Percentiles rank a stretch among this genome's conserved stretches.
phyloP scores from a whole-genome alignment of 2,888 invertebrate genomes.

The Lasioglossum lativentre region DNA sequence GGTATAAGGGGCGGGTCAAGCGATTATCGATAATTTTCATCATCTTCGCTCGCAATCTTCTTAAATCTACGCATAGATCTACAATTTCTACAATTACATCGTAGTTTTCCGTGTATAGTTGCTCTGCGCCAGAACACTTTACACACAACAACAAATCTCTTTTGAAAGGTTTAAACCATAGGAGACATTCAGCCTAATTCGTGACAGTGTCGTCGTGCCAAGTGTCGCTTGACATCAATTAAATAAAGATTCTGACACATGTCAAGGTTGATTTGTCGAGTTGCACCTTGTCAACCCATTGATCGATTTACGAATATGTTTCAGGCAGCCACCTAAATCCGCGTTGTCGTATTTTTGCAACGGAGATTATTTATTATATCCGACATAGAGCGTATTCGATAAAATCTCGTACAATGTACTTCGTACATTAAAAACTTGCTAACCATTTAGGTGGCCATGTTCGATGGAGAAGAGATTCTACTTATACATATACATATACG shows the following conservation, averaged over 20 bases:
- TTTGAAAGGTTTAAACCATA: constrained; percentile 26
- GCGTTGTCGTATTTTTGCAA: neutral
- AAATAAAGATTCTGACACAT: constrained; percentile 73
- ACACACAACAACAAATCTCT: constrained; percentile 40
- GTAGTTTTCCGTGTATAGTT: neutral
- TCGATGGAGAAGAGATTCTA: neutral
- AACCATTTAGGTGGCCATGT: neutral
- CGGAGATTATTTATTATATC: neutral
- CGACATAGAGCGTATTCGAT: neutral
- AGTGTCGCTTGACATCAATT: constrained; percentile 72
- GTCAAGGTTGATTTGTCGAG: constrained; percentile 68
- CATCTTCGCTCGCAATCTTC: neutral
- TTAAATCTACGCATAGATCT: neutral
- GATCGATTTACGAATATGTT: neutral
- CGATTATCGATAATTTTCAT: constrained; percentile 8
- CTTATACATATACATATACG: neutral
- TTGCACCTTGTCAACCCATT: constrained; percentile 50
- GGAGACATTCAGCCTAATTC: constrained; percentile 66
- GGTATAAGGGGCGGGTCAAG: constrained; percentile 19
- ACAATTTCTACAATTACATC: constrained; percentile 18
- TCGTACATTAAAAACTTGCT: neutral
- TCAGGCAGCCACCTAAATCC: neutral
- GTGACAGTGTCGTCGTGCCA: constrained; percentile 70
- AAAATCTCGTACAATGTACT: neutral
- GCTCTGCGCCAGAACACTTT: constrained; percentile 43